These are phyloP conservation scores for Drosophila anomalata DNA, from an alignment of 2,888 invertebrate genomes.

Conservation along the genomic window DNA sequence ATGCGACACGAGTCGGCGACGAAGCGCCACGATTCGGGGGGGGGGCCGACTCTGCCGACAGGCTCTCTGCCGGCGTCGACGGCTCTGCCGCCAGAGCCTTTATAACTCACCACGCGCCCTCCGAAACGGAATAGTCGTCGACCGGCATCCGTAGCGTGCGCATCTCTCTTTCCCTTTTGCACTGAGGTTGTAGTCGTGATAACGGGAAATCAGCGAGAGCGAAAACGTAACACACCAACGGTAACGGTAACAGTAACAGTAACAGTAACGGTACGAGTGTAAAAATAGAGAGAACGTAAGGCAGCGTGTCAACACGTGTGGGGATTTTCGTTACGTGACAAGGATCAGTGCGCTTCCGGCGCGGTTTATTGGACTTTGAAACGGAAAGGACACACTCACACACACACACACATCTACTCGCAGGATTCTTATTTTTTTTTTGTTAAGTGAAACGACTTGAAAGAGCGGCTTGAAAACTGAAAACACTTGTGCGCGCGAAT, in stretches of 20 bases:
- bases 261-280: constrained; percentile 23
- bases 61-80: constrained; percentile 9
- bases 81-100: constrained; percentile 14
- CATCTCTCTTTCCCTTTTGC: constrained; percentile 15
- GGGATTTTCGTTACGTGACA: constrained; percentile 35
- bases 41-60: constrained; percentile 22
- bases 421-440: constrained; percentile 11
- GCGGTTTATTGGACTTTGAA: constrained; percentile 57
- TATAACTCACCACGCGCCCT: constrained; percentile 66
- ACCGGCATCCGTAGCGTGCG: constrained; percentile 70
- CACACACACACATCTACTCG: too few relatives aligned
- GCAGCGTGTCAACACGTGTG: constrained; percentile 57
- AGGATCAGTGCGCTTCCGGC: constrained; percentile 13
- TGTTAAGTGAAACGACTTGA: constrained; percentile 41
- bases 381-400: constrained; percentile 18
- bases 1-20: constrained; percentile 2
- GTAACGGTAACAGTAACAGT: constrained; percentile 1
- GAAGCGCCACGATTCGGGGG: constrained; percentile 12
- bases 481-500: constrained; percentile 53
- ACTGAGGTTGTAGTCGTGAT: too few relatives aligned
- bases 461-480: constrained; percentile 52
- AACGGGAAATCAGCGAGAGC: neutral
- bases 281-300: constrained; percentile 45
- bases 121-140: constrained; percentile 66
- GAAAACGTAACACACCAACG: neutral